Conservation (phyloP, 2,797 vertebrate species). For the Ctenopoma multispine region DNA sequence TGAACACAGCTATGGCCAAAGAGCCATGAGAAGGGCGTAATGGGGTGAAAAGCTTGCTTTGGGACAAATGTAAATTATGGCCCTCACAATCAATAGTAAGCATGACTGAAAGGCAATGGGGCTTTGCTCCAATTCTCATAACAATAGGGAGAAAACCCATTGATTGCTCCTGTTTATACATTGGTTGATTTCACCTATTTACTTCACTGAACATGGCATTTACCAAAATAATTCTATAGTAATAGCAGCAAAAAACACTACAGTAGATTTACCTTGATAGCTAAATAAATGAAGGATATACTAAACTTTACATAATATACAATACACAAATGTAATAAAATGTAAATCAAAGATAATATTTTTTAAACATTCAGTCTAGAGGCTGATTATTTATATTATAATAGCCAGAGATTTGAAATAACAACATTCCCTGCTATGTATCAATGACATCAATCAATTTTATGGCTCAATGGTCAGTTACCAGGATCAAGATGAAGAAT, state of each 20-base stretch:
- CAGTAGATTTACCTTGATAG: background rate
- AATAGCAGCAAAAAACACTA: background rate
- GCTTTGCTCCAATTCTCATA: slow-evolving; percentile 69
- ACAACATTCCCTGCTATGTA: background rate
- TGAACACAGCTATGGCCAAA: slow-evolving; percentile 62
- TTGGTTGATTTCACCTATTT: slow-evolving; percentile 69
- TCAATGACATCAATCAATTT: background rate
- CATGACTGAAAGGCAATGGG: slow-evolving; percentile 75
- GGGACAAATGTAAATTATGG: slow-evolving; percentile 81
- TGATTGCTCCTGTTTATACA: slow-evolving; percentile 57
- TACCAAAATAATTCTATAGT: slow-evolving; percentile 30
- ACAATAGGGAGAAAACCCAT: slow-evolving; percentile 65
- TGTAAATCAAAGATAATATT: background rate
- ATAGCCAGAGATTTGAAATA: background rate
- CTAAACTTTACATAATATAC: background rate
- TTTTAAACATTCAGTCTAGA: background rate
- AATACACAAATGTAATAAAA: too few relatives aligned
- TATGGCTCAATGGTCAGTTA: slow-evolving; percentile 7
- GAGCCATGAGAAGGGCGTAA: slow-evolving; percentile 70
- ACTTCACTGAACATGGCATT: slow-evolving; percentile 68
- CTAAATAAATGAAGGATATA: too few relatives aligned
- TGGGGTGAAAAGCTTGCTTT: slow-evolving; percentile 82
- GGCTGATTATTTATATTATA: too few relatives aligned
- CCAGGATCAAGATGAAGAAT: slow-evolving; percentile 9
- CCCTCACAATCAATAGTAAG: slow-evolving; percentile 76